These are phyloP conservation scores for Solenopsis fugax DNA, from an alignment of 1,140 invertebrate species.

Conservation along the genomic window DNA sequence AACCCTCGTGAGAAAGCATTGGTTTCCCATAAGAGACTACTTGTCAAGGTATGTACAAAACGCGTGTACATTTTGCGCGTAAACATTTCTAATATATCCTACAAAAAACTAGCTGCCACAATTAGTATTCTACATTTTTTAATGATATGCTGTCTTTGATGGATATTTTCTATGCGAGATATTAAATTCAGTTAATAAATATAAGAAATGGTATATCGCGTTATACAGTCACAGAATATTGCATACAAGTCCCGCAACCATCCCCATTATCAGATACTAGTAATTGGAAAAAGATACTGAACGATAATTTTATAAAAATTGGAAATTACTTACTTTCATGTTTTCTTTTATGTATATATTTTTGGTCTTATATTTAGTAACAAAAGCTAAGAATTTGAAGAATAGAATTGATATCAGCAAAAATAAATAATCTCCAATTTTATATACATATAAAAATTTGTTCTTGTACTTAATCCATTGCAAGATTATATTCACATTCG, in stretches of 20 bases:
- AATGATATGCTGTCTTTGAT: background rate
- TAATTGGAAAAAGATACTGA: conserved; percentile 16
- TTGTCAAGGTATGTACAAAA: conserved; percentile 41
- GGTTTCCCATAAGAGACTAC: background rate
- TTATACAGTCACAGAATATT: conserved; percentile 71
- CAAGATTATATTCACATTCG: conserved; percentile 44
- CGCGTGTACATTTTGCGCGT: background rate
- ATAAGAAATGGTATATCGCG: conserved; percentile 43
- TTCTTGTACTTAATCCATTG: background rate
- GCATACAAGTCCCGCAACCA: conserved; percentile 74
- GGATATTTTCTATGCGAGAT: background rate
- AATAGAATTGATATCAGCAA: background rate
- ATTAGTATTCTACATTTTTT: conserved; percentile 4
- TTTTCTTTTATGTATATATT: background rate
- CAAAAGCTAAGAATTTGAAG: background rate
- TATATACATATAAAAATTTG: conserved; percentile 1
- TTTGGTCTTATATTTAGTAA: background rate
- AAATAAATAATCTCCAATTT: conserved; percentile 34
- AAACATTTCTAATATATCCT: conserved; percentile 5
- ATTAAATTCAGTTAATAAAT: conserved; percentile 56
- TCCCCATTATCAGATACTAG: conserved; percentile 29
- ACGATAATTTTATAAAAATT: conserved; percentile 16
- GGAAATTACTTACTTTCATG: conserved; percentile 25
- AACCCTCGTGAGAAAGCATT: conserved; percentile 8
- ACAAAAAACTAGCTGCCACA: background rate